phyloP scores from a whole-genome alignment of 2,797 vertebrate species.

The Gobio occitaniae region DNA sequence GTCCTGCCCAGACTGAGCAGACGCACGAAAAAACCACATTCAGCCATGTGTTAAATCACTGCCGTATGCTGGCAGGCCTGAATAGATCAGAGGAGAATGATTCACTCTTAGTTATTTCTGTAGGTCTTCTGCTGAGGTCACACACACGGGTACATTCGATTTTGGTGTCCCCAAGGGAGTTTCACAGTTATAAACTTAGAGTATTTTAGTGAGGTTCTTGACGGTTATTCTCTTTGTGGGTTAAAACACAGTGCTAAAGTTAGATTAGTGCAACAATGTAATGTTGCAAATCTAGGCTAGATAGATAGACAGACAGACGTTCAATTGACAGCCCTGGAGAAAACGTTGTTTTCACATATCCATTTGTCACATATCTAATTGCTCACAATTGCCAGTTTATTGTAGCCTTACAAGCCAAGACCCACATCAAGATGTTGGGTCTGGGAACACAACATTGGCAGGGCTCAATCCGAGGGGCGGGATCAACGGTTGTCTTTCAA shows the following conservation, averaged over 20 bases:
- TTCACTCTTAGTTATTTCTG: constrained; percentile 17
- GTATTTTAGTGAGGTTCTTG: constrained; percentile 1
- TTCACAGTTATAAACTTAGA: neutral
- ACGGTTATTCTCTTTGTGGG: neutral
- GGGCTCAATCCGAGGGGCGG: too few relatives aligned
- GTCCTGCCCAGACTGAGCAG: constrained; percentile 32
- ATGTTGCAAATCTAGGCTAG: neutral
- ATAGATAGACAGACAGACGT: neutral
- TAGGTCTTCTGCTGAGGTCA: constrained; percentile 8
- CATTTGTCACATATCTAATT: neutral
- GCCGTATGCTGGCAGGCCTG: constrained; percentile 27
- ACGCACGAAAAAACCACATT: constrained; percentile 26
- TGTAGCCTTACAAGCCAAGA: too few relatives aligned
- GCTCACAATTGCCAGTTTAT: neutral
- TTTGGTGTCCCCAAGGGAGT: constrained; percentile 7
- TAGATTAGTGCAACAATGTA: neutral
- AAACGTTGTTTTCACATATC: neutral
- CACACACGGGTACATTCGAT: neutral
- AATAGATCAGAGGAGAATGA: neutral
- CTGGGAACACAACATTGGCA: too few relatives aligned
- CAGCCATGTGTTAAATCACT: constrained; percentile 31
- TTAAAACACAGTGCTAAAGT: neutral
- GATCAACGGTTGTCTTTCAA: too few relatives aligned
- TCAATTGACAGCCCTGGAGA: neutral
- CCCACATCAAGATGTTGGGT: too few relatives aligned